Evolutionary conservation across 2,797 vertebrate species (phyloP).

Genomic region (Tenualosa ilisha): DNA sequence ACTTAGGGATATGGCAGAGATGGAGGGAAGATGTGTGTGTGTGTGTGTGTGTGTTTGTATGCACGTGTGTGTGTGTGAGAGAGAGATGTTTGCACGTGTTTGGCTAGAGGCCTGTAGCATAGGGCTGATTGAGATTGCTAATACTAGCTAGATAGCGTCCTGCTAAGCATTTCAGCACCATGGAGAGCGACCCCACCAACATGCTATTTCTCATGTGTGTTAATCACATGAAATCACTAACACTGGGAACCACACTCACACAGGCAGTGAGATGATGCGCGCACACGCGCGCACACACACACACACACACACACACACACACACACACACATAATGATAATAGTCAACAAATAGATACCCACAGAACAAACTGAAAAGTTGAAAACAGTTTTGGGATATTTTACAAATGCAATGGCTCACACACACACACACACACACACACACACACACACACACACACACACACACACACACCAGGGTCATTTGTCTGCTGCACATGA

Average conservation of each 20-base stretch:
- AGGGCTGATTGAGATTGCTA: background rate
- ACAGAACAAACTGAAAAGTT: too few species aligned
- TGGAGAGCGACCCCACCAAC: too few species aligned
- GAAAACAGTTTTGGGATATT: too few species aligned
- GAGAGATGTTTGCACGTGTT: background rate
- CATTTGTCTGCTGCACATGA: conserved; percentile 27
- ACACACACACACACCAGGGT: conserved; percentile 17
- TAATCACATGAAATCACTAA: background rate
- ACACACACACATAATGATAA: background rate
- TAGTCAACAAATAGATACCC: too few species aligned
- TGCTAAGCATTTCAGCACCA: background rate
- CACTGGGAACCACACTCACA: too few species aligned
- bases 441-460: background rate
- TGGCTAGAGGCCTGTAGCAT: too few species aligned
- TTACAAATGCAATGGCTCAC: background rate
- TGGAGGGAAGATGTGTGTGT: background rate
- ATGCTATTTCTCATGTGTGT: background rate
- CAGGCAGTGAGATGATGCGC: too few species aligned
- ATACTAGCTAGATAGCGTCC: background rate
- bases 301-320: background rate
- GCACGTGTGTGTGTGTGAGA: conserved; percentile 11
- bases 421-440: background rate
- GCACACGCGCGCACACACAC: background rate
- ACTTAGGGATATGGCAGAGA: background rate
- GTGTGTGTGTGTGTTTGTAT: conserved; percentile 29